Evolutionary conservation across 2,797 vertebrate species (phyloP).

Genomic region (Neomorphus geoffroyi): DNA sequence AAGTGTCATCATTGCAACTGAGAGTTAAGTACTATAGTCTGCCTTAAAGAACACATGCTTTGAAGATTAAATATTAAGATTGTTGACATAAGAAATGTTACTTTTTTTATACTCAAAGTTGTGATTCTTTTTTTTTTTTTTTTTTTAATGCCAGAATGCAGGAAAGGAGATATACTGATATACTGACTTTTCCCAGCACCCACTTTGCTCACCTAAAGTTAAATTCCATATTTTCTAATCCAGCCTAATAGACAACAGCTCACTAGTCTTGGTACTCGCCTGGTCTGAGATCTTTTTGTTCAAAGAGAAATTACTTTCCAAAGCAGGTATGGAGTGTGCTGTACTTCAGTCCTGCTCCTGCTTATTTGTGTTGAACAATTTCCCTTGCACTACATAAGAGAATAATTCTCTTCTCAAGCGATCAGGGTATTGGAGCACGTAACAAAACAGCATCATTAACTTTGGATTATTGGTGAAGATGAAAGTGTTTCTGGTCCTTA

Average conservation of each 20-base stretch:
- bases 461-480: not conserved
- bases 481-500: not conserved
- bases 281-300: not conserved
- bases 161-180: not conserved
- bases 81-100: not conserved
- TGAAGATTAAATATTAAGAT: not conserved
- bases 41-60: not conserved
- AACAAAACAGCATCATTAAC: not conserved
- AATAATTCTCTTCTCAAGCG: not conserved
- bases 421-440: not conserved
- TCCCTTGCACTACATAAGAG: not conserved
- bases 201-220: not conserved
- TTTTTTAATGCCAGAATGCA: not conserved
- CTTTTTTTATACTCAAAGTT: not conserved
- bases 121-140: not conserved
- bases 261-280: not conserved
- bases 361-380: not conserved
- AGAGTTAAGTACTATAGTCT: not conserved
- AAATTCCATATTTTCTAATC: not conserved
- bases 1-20: accelerated
- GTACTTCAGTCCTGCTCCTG: not conserved
- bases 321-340: not conserved
- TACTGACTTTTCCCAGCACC: not conserved
- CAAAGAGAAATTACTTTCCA: not conserved
- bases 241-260: not conserved